A percentile compares a stretch with the other conserved stretches of the same genome.
Conservation (phyloP, 2,113 vertebrate genomes). For the Benitochromis conjunctus region DNA sequence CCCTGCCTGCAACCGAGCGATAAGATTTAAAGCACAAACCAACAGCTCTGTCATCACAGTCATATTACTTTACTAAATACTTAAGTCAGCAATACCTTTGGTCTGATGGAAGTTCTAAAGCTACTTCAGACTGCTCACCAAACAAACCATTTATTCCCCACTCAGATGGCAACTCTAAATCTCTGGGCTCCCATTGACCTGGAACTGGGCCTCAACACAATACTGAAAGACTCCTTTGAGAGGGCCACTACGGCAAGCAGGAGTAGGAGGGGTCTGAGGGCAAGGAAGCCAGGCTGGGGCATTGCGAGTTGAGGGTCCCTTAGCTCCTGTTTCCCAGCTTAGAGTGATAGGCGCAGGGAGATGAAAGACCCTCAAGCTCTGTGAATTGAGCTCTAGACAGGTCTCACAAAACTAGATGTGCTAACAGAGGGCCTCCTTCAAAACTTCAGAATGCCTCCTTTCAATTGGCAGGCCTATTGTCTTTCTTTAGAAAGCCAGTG, state of each 20-base stretch:
- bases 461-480: constrained; percentile 50
- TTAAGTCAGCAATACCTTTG: constrained; percentile 32
- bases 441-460: constrained; percentile 42
- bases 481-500: constrained; percentile 6
- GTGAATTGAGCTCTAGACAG: constrained; percentile 64
- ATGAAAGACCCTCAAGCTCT: constrained; percentile 66
- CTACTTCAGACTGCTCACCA: constrained; percentile 59
- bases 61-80: constrained; percentile 51
- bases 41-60: constrained; percentile 26
- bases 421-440: constrained; percentile 54
- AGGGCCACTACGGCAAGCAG: constrained; percentile 33
- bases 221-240: constrained; percentile 74
- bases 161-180: constrained; percentile 60
- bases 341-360: constrained; percentile 55
- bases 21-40: constrained; percentile 1
- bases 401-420: constrained; percentile 60
- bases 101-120: constrained; percentile 59
- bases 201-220: constrained; percentile 61
- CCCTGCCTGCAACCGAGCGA: not conserved
- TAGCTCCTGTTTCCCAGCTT: constrained; percentile 69
- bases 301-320: constrained; percentile 54
- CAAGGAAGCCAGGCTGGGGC: constrained; percentile 12
- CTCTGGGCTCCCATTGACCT: constrained; percentile 69
- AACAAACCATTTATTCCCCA: constrained; percentile 71
- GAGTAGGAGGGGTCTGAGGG: constrained; percentile 47